Percentiles rank a stretch among this genome's conserved stretches.
phyloP scores from a whole-genome alignment of 2,888 invertebrate genomes.

The Marasmarcha lunaedactyla region DNA sequence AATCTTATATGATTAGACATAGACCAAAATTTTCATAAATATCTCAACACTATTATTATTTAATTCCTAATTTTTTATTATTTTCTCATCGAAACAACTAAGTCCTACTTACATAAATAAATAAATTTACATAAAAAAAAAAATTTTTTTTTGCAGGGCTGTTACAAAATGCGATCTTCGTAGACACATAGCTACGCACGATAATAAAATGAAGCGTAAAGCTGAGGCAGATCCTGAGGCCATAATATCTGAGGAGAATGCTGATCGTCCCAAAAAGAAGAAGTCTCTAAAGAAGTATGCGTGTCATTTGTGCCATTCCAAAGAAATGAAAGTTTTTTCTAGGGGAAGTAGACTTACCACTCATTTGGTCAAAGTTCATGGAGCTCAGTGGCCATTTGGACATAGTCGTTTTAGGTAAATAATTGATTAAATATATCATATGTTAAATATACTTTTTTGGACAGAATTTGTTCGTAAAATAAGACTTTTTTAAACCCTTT shows the following conservation, averaged over 20 bases:
- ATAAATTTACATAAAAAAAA: no score
- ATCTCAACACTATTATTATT: no score
- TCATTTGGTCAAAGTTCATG: conserved; percentile 79
- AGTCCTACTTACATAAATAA: no score
- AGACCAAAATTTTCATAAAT: no score
- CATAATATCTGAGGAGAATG: conserved; percentile 26
- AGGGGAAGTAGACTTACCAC: conserved; percentile 76
- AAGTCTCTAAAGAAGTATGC: conserved; percentile 44
- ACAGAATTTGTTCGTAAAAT: no score
- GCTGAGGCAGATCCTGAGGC: conserved; percentile 24
- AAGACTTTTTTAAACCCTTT: no score
- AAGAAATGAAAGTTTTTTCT: conserved; percentile 60
- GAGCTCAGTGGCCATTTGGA: conserved; percentile 80
- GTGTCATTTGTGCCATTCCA: conserved; percentile 81
- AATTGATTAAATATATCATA: no score
- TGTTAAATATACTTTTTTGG: conserved; percentile 1
- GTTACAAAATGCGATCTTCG: conserved; percentile 71
- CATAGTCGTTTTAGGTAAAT: conserved; percentile 79
- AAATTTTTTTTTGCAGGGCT: conserved; percentile 50
- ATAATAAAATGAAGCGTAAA: conserved; percentile 20
- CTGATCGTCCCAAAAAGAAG: conserved; percentile 28
- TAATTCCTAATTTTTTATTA: no score
- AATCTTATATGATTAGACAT: no score
- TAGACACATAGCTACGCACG: conserved; percentile 66
- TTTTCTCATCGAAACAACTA: no score